Evolutionary conservation across 2,113 vertebrate species (phyloP), one percentile per base, ranked within the genome.

Genomic region (Manacus vitellinus): DNA sequence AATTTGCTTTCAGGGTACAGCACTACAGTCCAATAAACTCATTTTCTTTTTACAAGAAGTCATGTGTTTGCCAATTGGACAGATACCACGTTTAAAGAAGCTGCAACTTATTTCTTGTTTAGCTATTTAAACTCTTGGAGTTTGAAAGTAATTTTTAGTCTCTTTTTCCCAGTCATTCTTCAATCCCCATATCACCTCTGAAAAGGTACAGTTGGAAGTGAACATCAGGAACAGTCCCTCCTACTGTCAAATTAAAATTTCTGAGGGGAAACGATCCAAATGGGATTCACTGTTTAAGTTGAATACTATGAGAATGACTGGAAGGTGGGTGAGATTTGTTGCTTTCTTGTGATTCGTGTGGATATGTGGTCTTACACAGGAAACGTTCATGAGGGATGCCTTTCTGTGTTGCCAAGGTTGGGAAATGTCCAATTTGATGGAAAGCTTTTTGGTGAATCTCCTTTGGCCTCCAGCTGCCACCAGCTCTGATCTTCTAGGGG

Each of bases 341-440:
- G 22, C 14, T 70, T 62, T 44, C 28, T 8, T 35, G 14, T 33
- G 33, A 31, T 61, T 55, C 30, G 21, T 77, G 14, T 54, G 43
- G 21, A 68, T 33, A 12, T 81, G 15, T 24, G 28, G 4, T 68
- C 35, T 89, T 41, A 5, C 17, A 4, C 12, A 30, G 28, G 54
- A 81, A 46, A 27, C 1, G 2, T 63, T 43, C 1, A 1, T 8
- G 58, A 55, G 39, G 22, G 35, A 1, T 41, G 27, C 5, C 23
- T 31, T 55, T 33, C 43, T 2, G 0, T 43, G 49, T 58, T 47
- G n/a, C 67, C 6, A 6, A 19, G 37, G 23, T 37, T 62, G n/a
- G n/a, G 31, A 55, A 47, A 7, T 27, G 14, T 16, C 0, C 20
- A 55, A 1, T 18, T 51, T 0, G 2, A 1, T 24, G 14, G 9